Conservation (phyloP, 2,888 invertebrate genomes). For the Holacanthella duospinosa region DNA sequence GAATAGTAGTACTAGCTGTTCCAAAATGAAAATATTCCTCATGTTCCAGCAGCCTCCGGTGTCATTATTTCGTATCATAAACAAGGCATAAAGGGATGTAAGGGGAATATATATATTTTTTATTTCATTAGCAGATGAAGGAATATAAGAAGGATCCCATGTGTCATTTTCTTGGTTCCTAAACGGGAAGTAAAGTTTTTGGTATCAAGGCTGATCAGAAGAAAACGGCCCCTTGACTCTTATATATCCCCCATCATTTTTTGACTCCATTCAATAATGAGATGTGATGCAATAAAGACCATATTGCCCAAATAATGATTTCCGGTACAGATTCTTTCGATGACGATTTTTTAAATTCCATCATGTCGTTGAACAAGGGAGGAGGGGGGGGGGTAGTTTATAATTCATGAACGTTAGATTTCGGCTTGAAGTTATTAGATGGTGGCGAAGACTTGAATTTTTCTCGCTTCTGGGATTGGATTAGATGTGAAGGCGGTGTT, state of each 20-base stretch:
- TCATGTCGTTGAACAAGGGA: conserved; percentile 9
- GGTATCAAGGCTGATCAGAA: conserved; percentile 26
- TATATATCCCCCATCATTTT: not conserved
- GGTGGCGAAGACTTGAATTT: too few species aligned
- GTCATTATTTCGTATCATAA: conserved; percentile 2
- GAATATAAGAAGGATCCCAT: not conserved
- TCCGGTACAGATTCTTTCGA: conserved; percentile 29
- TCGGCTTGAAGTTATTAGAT: conserved; percentile 16
- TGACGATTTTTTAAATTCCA: not conserved
- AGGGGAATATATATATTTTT: not conserved
- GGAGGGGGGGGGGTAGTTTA: conserved; percentile 8
- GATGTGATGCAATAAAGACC: conserved; percentile 39
- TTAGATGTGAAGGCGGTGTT: too few species aligned
- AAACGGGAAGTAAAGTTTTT: conserved; percentile 11
- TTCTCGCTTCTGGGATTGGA: conserved; percentile 27
- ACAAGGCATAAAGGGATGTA: not conserved
- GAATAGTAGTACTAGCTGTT: not conserved
- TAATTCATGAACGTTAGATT: not conserved
- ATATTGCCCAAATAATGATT: conserved; percentile 39
- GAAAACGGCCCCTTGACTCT: conserved; percentile 17
- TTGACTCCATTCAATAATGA: conserved; percentile 18
- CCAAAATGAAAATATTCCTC: not conserved
- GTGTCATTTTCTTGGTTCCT: not conserved
- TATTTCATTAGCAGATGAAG: conserved; percentile 1
- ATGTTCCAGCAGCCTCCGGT: not conserved